Conservation (phyloP, 2,797 vertebrate species). For the Peromyscus attwateri region DNA sequence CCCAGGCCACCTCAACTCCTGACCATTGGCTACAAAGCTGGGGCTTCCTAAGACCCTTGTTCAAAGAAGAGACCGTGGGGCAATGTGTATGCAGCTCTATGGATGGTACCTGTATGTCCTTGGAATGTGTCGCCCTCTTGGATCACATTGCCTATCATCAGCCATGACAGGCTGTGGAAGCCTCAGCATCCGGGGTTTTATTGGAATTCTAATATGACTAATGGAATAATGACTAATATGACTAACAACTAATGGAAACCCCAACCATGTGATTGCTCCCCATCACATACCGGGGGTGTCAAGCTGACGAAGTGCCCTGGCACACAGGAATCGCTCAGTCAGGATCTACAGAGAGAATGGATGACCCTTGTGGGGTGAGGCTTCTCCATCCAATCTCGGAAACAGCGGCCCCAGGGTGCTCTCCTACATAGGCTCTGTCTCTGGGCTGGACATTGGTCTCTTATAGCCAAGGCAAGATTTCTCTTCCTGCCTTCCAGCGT, state of each 20-base stretch:
- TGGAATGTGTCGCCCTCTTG: neutral
- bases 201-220: neutral
- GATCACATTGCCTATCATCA: neutral
- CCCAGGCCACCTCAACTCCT: neutral
- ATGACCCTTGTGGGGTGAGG: neutral
- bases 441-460: constrained; percentile 19
- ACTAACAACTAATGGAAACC: neutral
- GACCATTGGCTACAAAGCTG: neutral
- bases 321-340: neutral
- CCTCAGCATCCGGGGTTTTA: neutral
- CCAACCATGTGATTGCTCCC: neutral
- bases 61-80: neutral
- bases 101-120: accelerated
- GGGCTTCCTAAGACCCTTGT: neutral
- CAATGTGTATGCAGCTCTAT: accelerated
- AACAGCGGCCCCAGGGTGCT: neutral
- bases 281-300: accelerated
- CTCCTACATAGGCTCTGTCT: neutral
- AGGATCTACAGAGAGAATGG: neutral
- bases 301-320: no score
- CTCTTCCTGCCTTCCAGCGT: neutral
- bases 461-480: constrained; percentile 45
- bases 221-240: neutral
- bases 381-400: neutral
- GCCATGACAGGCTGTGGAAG: neutral